Evolutionary conservation across 2,888 invertebrate genomes (phyloP).

Genomic region (Cephus pygmeus): DNA sequence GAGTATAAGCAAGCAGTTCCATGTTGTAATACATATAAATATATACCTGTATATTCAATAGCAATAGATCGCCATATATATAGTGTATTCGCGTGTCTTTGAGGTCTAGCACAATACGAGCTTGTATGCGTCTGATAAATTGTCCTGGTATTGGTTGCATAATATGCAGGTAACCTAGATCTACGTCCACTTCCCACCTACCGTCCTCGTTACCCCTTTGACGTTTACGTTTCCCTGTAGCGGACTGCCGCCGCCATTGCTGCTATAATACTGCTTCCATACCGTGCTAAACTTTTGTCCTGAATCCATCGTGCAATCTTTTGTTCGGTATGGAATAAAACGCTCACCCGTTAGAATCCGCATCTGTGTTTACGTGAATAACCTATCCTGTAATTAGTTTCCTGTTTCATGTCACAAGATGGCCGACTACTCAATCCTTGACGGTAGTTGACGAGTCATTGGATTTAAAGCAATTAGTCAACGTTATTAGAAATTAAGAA

Average conservation of each 20-base stretch:
- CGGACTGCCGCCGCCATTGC: conserved; percentile 14
- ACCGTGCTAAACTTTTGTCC: background rate
- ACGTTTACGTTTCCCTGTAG: conserved; percentile 16
- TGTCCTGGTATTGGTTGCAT: conserved; percentile 51
- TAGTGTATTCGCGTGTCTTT: background rate
- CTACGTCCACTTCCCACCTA: conserved; percentile 40
- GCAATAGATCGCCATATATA: background rate
- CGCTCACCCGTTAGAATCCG: background rate
- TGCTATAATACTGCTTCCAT: conserved; percentile 9
- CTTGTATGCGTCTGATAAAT: conserved; percentile 25
- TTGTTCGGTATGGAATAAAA: background rate
- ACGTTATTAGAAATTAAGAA: background rate
- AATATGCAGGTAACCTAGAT: conserved; percentile 61
- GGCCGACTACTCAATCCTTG: background rate
- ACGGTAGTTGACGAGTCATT: background rate
- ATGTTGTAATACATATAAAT: background rate
- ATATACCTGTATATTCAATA: background rate
- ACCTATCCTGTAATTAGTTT: background rate
- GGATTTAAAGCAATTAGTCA: background rate
- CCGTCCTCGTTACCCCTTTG: conserved; percentile 54
- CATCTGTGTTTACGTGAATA: background rate
- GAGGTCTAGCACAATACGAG: background rate
- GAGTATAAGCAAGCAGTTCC: background rate
- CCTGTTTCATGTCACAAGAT: background rate
- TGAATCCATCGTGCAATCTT: background rate